phyloP scores from a whole-genome alignment of 2,888 invertebrate species.

The Agonopterix subpropinquella region DNA sequence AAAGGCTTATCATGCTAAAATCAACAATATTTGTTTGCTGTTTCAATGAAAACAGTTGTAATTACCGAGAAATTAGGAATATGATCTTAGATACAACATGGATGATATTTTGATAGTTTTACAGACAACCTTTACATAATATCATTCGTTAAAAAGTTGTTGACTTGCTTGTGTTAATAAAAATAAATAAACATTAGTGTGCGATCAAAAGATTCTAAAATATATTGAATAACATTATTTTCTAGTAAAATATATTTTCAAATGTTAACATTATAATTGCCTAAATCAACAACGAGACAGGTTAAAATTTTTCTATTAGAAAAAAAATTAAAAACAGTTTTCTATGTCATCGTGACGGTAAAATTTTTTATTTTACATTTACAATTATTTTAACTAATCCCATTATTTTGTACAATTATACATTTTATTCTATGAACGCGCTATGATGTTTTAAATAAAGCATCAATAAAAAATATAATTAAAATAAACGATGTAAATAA shows the following conservation, averaged over 20 bases:
- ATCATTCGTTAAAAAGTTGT: too few species aligned
- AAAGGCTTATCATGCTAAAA: too few species aligned
- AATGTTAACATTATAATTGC: not conserved
- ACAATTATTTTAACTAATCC: slow-evolving; percentile 4
- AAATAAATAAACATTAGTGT: too few species aligned
- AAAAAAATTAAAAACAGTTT: slow-evolving; percentile 8
- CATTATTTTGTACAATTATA: slow-evolving; percentile 7
- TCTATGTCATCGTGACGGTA: slow-evolving; percentile 6
- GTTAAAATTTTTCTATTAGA: slow-evolving; percentile 6
- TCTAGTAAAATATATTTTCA: not conserved
- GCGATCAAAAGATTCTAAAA: too few species aligned
- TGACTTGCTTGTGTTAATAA: too few species aligned
- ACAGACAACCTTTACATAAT: too few species aligned
- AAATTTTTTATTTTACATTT: slow-evolving; percentile 6
- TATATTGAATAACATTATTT: not conserved
- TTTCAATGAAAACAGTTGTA: too few species aligned
- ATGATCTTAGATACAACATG: too few species aligned
- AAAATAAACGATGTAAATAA: not conserved
- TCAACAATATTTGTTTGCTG: too few species aligned
- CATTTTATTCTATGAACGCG: slow-evolving; percentile 6
- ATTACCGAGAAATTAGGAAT: too few species aligned
- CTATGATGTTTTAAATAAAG: slow-evolving; percentile 1
- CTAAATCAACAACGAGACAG: not conserved
- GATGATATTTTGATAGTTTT: too few species aligned
- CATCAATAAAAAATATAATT: slow-evolving; percentile 1